Conservation (phyloP, 2,113 vertebrate species). For the Cricetomys ansorgei region DNA sequence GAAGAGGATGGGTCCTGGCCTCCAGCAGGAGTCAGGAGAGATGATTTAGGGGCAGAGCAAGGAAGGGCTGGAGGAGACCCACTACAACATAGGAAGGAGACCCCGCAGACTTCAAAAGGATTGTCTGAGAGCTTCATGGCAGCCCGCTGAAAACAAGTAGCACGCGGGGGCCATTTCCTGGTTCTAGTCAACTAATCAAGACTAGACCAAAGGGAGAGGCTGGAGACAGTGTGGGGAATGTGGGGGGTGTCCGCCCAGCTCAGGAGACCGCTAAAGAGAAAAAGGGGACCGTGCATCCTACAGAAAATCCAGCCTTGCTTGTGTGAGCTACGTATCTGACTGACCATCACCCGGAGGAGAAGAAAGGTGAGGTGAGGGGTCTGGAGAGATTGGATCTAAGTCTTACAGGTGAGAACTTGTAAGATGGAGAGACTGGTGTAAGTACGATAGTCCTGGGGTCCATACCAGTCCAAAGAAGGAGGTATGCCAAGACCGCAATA, state of each 20-base stretch:
- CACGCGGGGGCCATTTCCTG: neutral
- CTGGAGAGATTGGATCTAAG: too few species aligned
- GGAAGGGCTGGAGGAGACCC: neutral
- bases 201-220: rapidly evolving
- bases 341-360: rapidly evolving
- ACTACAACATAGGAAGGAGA: neutral
- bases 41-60: neutral
- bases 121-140: too few species aligned
- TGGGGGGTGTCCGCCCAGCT: neutral
- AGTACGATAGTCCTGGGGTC: too few species aligned
- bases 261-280: neutral
- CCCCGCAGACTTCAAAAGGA: neutral
- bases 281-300: too few species aligned
- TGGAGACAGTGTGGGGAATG: too few species aligned
- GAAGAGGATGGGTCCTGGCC: neutral
- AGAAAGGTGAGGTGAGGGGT: neutral
- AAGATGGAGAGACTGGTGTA: neutral
- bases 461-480: neutral
- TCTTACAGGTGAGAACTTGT: neutral
- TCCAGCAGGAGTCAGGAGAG: neutral
- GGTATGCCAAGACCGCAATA: too few species aligned
- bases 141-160: too few species aligned
- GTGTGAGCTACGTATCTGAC: too few species aligned
- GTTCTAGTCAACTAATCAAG: neutral
- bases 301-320: too few species aligned